These are phyloP conservation scores for Drosophila austrosaltans DNA, from an alignment of 2,888 invertebrate species.

Conservation along the genomic window DNA sequence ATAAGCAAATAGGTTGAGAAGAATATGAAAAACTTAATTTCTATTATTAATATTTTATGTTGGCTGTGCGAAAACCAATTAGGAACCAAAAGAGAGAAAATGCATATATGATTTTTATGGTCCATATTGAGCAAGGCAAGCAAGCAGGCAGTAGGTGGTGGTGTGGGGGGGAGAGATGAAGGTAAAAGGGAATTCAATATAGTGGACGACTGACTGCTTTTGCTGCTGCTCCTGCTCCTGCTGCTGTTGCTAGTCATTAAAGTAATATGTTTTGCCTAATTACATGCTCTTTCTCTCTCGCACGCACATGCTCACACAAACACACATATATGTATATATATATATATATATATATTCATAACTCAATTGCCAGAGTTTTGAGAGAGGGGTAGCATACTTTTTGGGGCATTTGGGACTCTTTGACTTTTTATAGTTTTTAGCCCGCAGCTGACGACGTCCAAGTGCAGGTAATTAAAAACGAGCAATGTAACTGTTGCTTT, in stretches of 20 bases:
- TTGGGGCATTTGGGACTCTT: conserved; percentile 16
- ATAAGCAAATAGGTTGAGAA: conserved; percentile 19
- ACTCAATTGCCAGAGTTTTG: conserved; percentile 49
- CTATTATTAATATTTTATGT: conserved; percentile 69
- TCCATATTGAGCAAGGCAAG: conserved; percentile 50
- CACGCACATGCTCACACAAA: conserved; percentile 3
- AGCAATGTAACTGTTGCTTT: conserved; percentile 53
- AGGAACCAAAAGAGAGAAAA: conserved; percentile 43
- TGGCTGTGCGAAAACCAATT: conserved; percentile 50
- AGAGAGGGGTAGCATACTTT: conserved; percentile 12
- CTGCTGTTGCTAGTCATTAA: conserved; percentile 54
- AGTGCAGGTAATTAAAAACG: conserved; percentile 33
- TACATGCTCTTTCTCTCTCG: conserved; percentile 31
- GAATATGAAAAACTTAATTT: conserved; percentile 63
- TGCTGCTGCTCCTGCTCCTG: conserved; percentile 9
- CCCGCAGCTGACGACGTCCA: conserved; percentile 25
- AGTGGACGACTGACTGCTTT: not conserved
- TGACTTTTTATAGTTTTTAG: conserved; percentile 19
- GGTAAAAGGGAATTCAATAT: conserved; percentile 9
- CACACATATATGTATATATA: conserved; percentile 3
- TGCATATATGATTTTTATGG: conserved; percentile 70
- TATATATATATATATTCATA: conserved; percentile 31
- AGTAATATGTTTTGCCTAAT: conserved; percentile 70
- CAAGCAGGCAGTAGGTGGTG: not conserved
- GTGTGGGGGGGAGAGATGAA: not conserved